These are phyloP conservation scores for Cinclus mexicanus DNA, from an alignment of 2,113 vertebrate genomes.

Conservation along the genomic window DNA sequence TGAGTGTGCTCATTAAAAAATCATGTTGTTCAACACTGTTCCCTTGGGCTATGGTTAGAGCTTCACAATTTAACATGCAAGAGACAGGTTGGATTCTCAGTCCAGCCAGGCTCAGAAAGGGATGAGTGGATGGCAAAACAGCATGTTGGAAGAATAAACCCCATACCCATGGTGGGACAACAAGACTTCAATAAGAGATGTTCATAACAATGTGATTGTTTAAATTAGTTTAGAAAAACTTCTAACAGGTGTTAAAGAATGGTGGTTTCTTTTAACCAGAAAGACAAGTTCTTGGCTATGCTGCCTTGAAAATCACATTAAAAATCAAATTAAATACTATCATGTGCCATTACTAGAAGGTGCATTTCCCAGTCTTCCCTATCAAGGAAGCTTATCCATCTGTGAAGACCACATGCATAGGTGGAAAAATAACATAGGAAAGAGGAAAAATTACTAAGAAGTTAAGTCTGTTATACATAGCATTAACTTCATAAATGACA, in stretches of 20 bases:
- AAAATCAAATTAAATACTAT: not conserved
- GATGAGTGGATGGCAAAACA: not conserved
- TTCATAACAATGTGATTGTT: not conserved
- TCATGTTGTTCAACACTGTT: constrained; percentile 47
- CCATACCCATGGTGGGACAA: not conserved
- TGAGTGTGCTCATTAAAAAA: constrained; percentile 58
- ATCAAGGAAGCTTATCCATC: not conserved
- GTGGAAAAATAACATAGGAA: not conserved
- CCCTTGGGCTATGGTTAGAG: constrained; percentile 37
- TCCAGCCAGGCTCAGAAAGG: not conserved
- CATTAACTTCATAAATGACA: not conserved
- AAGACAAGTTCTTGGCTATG: not conserved
- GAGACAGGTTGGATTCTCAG: not conserved
- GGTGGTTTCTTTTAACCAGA: not conserved
- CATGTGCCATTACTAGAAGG: not conserved
- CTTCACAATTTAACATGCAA: not conserved
- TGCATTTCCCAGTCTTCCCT: not conserved
- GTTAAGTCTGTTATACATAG: not conserved
- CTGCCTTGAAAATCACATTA: not conserved
- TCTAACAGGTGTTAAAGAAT: not conserved
- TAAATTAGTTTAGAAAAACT: not conserved
- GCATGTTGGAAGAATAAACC: not conserved
- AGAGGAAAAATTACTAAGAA: not conserved
- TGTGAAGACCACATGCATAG: not conserved
- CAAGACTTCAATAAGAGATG: not conserved